phyloP scores from a whole-genome alignment of 2,113 vertebrate species.

The Sinocyclocheilus maitianheensis region DNA sequence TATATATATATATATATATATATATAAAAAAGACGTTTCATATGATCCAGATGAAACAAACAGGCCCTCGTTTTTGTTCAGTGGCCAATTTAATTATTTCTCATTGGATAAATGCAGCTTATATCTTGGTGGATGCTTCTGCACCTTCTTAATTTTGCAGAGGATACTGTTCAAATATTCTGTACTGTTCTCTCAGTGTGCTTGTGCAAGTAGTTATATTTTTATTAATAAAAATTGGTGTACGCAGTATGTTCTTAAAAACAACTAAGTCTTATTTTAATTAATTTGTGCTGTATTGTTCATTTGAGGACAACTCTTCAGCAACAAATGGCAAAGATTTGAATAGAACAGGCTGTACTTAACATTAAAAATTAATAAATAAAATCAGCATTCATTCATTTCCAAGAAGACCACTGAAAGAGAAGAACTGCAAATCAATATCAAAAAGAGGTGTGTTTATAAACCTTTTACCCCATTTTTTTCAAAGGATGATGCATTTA shows the following conservation, averaged over 20 bases:
- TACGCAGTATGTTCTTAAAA: slow-evolving; percentile 62
- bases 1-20: too few relatives aligned
- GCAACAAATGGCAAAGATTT: background rate
- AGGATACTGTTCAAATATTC: slow-evolving; percentile 74
- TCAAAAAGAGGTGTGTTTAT: background rate
- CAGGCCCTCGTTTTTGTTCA: slow-evolving; percentile 63
- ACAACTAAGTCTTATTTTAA: background rate
- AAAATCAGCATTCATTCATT: background rate
- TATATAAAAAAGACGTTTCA: slow-evolving; percentile 57
- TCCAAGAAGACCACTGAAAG: background rate
- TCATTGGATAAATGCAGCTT: slow-evolving; percentile 75
- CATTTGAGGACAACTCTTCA: background rate
- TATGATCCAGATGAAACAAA: slow-evolving; percentile 67
- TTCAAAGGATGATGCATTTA: background rate
- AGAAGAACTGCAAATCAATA: background rate
- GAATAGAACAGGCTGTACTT: background rate
- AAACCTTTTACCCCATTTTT: background rate
- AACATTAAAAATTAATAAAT: background rate
- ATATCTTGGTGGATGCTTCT: slow-evolving; percentile 77
- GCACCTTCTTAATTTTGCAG: slow-evolving; percentile 77
- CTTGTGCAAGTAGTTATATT: slow-evolving; percentile 84
- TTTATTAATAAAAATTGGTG: slow-evolving; percentile 85
- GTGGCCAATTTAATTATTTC: slow-evolving; percentile 62
- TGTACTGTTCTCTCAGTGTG: slow-evolving; percentile 79
- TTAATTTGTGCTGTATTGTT: background rate